Evolutionary conservation across 2,888 invertebrate species (phyloP).

Genomic region (Drosophila meridionalis): DNA sequence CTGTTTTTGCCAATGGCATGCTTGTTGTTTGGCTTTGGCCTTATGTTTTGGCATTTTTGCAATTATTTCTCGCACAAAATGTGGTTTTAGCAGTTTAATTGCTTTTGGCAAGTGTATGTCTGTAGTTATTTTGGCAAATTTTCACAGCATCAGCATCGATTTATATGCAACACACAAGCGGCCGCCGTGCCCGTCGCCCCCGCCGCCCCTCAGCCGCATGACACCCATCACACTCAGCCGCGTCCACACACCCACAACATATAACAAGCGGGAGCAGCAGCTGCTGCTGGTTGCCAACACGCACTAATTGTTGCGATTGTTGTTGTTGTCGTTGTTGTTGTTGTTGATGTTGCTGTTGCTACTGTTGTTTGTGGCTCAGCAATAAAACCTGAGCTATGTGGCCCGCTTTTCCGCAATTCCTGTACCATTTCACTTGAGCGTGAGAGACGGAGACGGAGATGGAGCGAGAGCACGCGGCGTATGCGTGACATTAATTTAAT

Average conservation of each 20-base stretch:
- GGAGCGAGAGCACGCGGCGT: constrained; percentile 57
- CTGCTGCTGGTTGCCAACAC: constrained; percentile 74
- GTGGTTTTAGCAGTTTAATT: constrained; percentile 81
- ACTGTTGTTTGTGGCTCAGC: constrained; percentile 71
- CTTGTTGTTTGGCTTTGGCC: constrained; percentile 71
- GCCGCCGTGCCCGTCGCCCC: constrained; percentile 2
- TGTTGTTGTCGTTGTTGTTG: constrained; percentile 12
- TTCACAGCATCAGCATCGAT: constrained; percentile 81
- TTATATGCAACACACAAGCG: constrained; percentile 74
- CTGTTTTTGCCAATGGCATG: constrained; percentile 55
- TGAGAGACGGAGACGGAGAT: neutral
- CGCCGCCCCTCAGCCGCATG: neutral
- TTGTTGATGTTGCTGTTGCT: constrained; percentile 42
- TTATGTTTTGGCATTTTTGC: constrained; percentile 81
- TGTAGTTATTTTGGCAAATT: constrained; percentile 79
- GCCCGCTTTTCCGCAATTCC: constrained; percentile 61
- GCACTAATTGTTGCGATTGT: constrained; percentile 73
- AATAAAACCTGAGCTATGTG: constrained; percentile 73
- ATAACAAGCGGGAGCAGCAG: constrained; percentile 58
- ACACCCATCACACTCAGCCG: neutral
- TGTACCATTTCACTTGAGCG: constrained; percentile 45
- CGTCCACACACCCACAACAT: constrained; percentile 7
- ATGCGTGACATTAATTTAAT: constrained; percentile 81
- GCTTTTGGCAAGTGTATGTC: constrained; percentile 74
- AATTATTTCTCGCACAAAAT: constrained; percentile 81